Base-by-base conservation (phyloP, 2,888 invertebrate species). In the Troides aeacus region DNA sequence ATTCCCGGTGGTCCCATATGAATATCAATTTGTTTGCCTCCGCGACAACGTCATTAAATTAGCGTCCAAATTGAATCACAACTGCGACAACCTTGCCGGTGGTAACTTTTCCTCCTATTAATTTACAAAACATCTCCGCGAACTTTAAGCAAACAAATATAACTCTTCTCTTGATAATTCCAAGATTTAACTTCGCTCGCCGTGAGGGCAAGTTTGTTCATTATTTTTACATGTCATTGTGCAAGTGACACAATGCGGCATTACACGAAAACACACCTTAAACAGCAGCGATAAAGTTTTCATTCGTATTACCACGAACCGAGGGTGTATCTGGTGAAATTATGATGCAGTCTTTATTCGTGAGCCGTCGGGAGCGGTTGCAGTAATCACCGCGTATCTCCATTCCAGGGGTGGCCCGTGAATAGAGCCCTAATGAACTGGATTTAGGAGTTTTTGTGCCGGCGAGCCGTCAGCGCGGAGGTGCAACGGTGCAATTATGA, bases 341-440 rank as follows among this genome's bases (percentile, higher is more conserved):
- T 92, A 92, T 92, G 92, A 92, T 92, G 92, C 92, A 92, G 92
- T 92, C 92, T 92, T 92, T 92, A 92, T 91, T 90, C 88, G 92
- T 91, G 90, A 90, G 90, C 91, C 91, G 92, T 90, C 90, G 92
- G 92, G 91, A 92, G 91, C 92, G 92, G 92, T 92, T 91, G 92
- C 91, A 92, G 92, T 92, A 92, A 92, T 92, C 92, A 92, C 92
- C 92, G 91, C 90, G 92, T 91, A 90, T 92, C 92, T 92, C 90
- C 90, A 91, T 87, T 30, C 90, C 91, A 90, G 90, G 92, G 92
- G 92, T 87, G 89, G 87, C 85, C 85, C 82, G 83, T 92, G 92
- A 92, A 92, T 92, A 87, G 92, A 88, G 90, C 87, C 90, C 92
- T 92, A 92, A 92, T 92, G 92, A 92, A 92, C 92, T 92, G 92